phyloP scores from a whole-genome alignment of 2,888 invertebrate species.

The Acleris emargana region DNA sequence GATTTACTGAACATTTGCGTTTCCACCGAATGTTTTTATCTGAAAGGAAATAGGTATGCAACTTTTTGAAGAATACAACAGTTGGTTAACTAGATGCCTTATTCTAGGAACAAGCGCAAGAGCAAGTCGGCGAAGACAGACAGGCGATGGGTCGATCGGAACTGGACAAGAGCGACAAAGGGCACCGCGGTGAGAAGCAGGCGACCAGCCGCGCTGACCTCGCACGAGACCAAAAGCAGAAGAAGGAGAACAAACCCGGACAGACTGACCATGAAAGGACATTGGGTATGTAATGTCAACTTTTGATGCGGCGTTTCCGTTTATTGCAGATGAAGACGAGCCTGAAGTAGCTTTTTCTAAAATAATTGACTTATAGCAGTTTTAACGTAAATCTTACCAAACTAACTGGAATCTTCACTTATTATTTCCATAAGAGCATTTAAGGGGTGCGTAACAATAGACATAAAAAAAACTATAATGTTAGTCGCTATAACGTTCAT shows the following conservation, averaged over 20 bases:
- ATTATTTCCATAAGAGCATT: background rate
- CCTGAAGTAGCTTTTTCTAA: too few species aligned
- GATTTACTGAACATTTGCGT: too few species aligned
- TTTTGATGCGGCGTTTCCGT: too few species aligned
- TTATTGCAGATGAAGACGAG: too few species aligned
- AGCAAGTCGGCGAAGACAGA: constrained; percentile 84
- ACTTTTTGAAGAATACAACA: background rate
- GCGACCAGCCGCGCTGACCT: constrained; percentile 67
- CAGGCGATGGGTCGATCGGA: constrained; percentile 90
- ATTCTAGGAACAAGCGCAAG: constrained; percentile 82
- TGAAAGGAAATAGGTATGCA: background rate
- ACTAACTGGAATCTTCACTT: too few species aligned
- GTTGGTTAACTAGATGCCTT: background rate
- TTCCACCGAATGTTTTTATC: too few species aligned
- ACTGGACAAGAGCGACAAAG: constrained; percentile 87
- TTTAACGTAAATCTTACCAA: too few species aligned
- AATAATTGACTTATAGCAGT: too few species aligned
- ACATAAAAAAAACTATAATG: too few species aligned
- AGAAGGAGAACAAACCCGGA: constrained; percentile 88
- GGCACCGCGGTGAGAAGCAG: constrained; percentile 85
- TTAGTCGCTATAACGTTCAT: too few species aligned
- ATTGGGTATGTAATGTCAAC: constrained; percentile 69
- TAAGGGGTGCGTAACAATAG: too few species aligned
- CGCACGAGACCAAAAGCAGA: constrained; percentile 67
- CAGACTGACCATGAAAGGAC: constrained; percentile 89